Evolutionary conservation across 2,888 invertebrate species (phyloP), one percentile per base, ranked within the genome.

Genomic region (Diadromus collaris): DNA sequence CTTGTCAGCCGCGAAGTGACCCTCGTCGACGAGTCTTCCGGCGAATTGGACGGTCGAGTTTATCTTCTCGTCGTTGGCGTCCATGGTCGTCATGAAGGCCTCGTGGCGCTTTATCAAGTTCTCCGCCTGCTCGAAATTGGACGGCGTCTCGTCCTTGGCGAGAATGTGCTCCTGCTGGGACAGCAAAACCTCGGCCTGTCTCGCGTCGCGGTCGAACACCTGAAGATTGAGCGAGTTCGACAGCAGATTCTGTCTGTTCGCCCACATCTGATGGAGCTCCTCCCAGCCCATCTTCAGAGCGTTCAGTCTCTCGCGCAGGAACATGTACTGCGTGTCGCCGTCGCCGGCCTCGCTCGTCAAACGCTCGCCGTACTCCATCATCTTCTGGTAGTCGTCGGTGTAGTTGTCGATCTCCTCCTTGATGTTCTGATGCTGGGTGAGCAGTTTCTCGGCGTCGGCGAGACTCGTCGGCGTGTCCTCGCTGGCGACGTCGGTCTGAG

Each of bases 321-420:
- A 99, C 99, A 99, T 99, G 92, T 99, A 99, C 91, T 99, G 99
- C 56, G 99, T 98, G 92, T 99, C 99, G 91, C 98, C 96, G 91
- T 97, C 95, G 84, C 89, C 88, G 78, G 93, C 92, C 82, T 95
- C 94, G 77, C 96, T 95, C 67, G 98, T 98, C 84, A 99, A 94
- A 87, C 96, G 95, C 91, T 98, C 98, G 54, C 99, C 99, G 89
- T 99, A 99, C 89, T 99, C 98, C 97, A 99, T 99, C 98, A 99
- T 99, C 93, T 97, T 97, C 87, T 96, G 96, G 90, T 98, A 99
- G 91, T 99, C 99, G 88, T 98, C 98, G 70, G 96, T 98, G 92
- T 99, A 99, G 89, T 99, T 99, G 91, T 99, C 99, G 87, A 99
- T 99, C 92, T 99, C 99, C 90, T 99, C 99, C 89, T 97, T 96